phyloP scores from a whole-genome alignment of 2,888 invertebrate species.

The Hemithea aestivaria region DNA sequence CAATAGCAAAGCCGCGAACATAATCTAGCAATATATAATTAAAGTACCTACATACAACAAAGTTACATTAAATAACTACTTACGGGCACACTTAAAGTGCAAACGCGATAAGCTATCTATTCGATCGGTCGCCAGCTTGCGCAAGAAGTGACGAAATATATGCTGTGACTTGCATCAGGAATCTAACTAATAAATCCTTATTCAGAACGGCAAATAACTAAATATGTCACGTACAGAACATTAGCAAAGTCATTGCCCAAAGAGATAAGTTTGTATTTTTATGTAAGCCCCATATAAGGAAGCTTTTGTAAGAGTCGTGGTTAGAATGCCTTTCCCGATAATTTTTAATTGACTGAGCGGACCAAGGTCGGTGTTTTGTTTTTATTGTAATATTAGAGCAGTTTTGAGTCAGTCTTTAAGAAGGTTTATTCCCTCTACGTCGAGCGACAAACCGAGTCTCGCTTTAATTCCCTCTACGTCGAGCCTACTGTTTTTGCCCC shows the following conservation, averaged over 20 bases:
- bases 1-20: too few species aligned
- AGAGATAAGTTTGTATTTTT: conserved; percentile 30
- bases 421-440: too few species aligned
- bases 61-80: conserved; percentile 8
- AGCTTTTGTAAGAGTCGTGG: conserved; percentile 17
- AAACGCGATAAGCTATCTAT: conserved; percentile 35
- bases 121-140: conserved; percentile 30
- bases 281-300: conserved; percentile 29
- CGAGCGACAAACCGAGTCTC: too few species aligned
- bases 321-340: conserved; percentile 17
- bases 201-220: conserved; percentile 20
- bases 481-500: too few species aligned
- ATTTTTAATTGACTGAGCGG: too few species aligned
- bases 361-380: too few species aligned
- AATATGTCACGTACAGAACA: conserved; percentile 38
- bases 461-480: too few species aligned
- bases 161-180: conserved; percentile 36
- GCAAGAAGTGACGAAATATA: conserved; percentile 37
- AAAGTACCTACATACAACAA: too few species aligned
- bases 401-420: too few species aligned
- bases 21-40: too few species aligned
- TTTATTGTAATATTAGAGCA: too few species aligned
- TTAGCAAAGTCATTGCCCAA: conserved; percentile 28
- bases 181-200: conserved; percentile 23
- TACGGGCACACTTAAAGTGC: conserved; percentile 19